phyloP scores from a whole-genome alignment of 2,113 vertebrate species.

The Myxocyprinus asiaticus region DNA sequence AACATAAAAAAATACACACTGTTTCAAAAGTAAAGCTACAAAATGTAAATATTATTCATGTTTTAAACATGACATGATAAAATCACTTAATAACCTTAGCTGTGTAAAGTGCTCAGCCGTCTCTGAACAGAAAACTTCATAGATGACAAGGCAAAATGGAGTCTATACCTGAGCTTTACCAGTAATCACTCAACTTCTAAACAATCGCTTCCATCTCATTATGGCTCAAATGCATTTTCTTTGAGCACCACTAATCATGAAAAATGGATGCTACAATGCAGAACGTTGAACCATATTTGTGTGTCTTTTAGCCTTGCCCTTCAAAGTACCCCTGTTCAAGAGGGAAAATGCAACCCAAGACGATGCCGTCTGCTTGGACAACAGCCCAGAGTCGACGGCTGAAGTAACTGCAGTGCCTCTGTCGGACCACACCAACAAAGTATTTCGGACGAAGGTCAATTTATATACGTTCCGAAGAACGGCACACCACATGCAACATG shows the following conservation, averaged over 20 bases:
- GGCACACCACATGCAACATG: neutral
- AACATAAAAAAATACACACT: too few species aligned
- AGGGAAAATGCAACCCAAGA: constrained; percentile 46
- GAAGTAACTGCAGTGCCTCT: neutral
- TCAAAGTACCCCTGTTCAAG: constrained; percentile 38
- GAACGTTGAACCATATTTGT: constrained; percentile 30
- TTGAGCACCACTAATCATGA: constrained; percentile 40
- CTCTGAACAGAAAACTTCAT: neutral
- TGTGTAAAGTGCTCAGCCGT: neutral
- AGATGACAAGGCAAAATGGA: constrained; percentile 4
- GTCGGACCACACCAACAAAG: constrained; percentile 19
- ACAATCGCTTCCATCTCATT: constrained; percentile 28
- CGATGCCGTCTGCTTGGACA: constrained; percentile 36
- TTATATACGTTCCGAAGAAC: constrained; percentile 16
- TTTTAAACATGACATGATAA: too few species aligned
- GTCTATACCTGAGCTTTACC: constrained; percentile 1
- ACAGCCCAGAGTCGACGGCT: constrained; percentile 4
- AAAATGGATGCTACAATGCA: constrained; percentile 45
- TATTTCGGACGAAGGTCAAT: constrained; percentile 40
- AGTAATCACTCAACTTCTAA: constrained; percentile 25
- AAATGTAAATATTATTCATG: too few species aligned
- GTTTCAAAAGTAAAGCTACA: too few species aligned
- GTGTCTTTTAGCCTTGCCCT: constrained; percentile 53
- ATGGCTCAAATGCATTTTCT: constrained; percentile 20
- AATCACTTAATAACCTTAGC: too few species aligned